These are phyloP conservation scores for Girardia tigrina DNA, from an alignment of 2,888 invertebrate species.

Conservation along the genomic window DNA sequence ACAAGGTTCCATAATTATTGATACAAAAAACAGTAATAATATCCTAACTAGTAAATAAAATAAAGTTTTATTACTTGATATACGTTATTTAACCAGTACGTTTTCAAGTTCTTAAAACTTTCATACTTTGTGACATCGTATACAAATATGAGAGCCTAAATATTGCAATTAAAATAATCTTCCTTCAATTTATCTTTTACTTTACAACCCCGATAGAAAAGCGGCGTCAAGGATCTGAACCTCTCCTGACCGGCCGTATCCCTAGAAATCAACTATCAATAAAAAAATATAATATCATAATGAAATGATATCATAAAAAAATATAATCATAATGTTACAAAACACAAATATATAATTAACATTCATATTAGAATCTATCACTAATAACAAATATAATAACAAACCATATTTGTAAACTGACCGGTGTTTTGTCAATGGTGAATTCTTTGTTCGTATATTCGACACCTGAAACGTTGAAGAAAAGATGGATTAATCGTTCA, in stretches of 20 bases:
- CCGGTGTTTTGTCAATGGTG: background rate
- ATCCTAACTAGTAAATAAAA: too few relatives aligned
- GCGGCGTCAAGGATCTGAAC: background rate
- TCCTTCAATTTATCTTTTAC: background rate
- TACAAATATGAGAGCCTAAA: background rate
- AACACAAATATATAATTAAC: too few relatives aligned
- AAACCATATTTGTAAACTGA: background rate
- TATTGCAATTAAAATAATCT: background rate
- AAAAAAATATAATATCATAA: too few relatives aligned
- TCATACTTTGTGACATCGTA: constrained; percentile 10
- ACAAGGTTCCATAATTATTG: too few relatives aligned
- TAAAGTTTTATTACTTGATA: too few relatives aligned
- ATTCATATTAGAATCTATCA: too few relatives aligned
- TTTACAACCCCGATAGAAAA: background rate
- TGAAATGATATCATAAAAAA: too few relatives aligned
- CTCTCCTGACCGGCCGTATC: background rate
- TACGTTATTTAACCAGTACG: background rate
- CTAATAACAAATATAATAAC: too few relatives aligned
- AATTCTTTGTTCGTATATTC: background rate
- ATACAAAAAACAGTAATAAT: too few relatives aligned
- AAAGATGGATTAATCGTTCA: too few relatives aligned
- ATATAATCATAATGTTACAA: too few relatives aligned
- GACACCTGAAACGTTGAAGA: background rate
- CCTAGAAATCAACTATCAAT: too few relatives aligned
- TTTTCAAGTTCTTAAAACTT: constrained; percentile 1